These are phyloP conservation scores for Colletes collaris DNA, from an alignment of 2,888 invertebrate species.

Conservation along the genomic window DNA sequence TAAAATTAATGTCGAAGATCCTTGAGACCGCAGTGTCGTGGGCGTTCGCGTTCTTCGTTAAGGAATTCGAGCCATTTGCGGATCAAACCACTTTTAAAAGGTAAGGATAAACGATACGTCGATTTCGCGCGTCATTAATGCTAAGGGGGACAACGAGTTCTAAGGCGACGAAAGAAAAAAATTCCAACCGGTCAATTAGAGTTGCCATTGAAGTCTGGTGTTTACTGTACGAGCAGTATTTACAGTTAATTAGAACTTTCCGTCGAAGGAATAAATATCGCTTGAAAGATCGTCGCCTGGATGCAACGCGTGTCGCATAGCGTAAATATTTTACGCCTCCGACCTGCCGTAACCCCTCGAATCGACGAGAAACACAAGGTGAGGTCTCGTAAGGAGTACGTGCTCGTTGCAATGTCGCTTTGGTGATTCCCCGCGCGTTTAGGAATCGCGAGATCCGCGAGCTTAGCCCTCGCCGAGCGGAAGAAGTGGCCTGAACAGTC, in stretches of 20 bases:
- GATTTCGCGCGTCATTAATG: conserved; percentile 11
- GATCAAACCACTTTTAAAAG: conserved; percentile 1
- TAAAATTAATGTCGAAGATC: neutral
- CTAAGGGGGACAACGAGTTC: neutral
- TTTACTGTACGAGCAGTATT: neutral
- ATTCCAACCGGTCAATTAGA: neutral
- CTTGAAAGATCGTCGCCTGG: too few relatives aligned
- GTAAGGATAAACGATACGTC: neutral
- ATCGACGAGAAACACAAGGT: too few relatives aligned
- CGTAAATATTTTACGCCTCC: too few relatives aligned
- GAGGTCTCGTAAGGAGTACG: too few relatives aligned
- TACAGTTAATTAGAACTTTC: neutral
- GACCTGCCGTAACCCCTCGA: too few relatives aligned
- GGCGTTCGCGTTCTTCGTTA: neutral
- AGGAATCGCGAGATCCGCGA: conserved; percentile 52
- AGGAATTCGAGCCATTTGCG: conserved; percentile 12
- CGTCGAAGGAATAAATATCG: neutral
- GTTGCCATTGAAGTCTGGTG: neutral
- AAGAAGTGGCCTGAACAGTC: conserved; percentile 61
- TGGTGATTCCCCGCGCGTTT: conserved; percentile 33
- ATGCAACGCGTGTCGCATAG: too few relatives aligned
- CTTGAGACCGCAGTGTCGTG: neutral
- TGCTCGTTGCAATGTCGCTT: neutral
- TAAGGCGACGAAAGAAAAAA: neutral
- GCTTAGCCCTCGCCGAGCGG: conserved; percentile 47